phyloP scores from a whole-genome alignment of 2,888 invertebrate genomes.

The Dolomedes plantarius region DNA sequence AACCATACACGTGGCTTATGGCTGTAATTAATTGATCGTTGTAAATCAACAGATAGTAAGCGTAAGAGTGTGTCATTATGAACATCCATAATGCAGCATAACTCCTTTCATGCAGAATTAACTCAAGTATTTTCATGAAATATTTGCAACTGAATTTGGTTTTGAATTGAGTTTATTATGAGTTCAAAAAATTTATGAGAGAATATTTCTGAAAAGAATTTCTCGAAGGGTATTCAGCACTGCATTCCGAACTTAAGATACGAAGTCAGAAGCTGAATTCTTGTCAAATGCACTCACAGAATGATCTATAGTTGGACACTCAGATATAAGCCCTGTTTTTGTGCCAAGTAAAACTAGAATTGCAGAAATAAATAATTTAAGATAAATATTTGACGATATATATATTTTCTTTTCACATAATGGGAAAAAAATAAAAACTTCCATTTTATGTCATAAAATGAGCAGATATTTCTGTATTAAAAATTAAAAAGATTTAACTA shows the following conservation, averaged over 20 bases:
- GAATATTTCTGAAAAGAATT: background rate
- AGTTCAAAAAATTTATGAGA: background rate
- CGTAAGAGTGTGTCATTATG: too few species aligned
- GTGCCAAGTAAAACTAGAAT: background rate
- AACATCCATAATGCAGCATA: too few species aligned
- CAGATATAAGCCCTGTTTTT: background rate
- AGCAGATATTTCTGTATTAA: too few species aligned
- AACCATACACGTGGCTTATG: too few species aligned
- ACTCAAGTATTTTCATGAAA: background rate
- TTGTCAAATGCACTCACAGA: constrained; percentile 1
- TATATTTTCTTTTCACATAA: too few species aligned
- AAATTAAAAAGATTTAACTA: too few species aligned
- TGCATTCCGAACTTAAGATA: background rate
- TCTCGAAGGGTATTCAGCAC: background rate
- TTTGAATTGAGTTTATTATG: background rate
- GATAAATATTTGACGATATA: background rate
- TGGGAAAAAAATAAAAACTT: too few species aligned
- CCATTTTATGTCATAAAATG: too few species aligned
- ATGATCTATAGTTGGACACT: background rate
- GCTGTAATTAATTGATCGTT: too few species aligned
- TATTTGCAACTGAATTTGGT: background rate
- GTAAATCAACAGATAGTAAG: too few species aligned
- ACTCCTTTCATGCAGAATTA: too few species aligned
- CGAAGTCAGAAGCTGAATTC: background rate
- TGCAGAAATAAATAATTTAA: constrained; percentile 1